These are phyloP conservation scores for Phodopus roborovskii DNA, from an alignment of 2,113 vertebrate genomes.

Conservation along the genomic window DNA sequence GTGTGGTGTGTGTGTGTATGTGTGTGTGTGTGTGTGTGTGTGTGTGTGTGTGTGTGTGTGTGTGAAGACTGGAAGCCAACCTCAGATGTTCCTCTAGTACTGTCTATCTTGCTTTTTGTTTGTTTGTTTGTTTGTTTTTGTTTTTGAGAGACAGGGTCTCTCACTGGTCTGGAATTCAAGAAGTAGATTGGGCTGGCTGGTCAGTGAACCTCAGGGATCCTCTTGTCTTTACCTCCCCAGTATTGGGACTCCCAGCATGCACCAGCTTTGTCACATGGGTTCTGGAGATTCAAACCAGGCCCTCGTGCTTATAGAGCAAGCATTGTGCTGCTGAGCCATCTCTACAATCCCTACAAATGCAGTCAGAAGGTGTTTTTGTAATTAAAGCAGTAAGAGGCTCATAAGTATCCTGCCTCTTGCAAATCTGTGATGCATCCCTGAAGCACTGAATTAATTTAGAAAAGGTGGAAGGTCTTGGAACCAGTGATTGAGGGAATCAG, in stretches of 20 bases:
- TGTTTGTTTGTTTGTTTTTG: too few relatives aligned
- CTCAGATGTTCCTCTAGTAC: neutral
- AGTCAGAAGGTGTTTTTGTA: neutral
- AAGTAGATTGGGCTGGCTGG: neutral
- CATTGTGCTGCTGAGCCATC: neutral
- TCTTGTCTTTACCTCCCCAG: neutral
- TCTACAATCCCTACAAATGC: neutral
- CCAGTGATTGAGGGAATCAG: neutral
- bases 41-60: neutral
- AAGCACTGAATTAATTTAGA: accelerated
- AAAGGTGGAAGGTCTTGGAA: neutral
- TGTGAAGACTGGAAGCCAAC: neutral
- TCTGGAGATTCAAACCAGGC: neutral
- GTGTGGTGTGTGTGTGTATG: neutral
- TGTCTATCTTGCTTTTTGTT: neutral
- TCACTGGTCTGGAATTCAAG: neutral
- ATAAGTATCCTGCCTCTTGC: neutral
- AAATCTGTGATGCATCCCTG: neutral
- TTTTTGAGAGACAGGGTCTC: neutral
- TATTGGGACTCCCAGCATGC: neutral
- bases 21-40: neutral
- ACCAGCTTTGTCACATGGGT: neutral
- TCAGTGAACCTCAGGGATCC: neutral
- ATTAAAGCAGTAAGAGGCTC: neutral
- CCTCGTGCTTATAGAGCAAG: too few relatives aligned